Base-by-base conservation (phyloP, 2,888 invertebrate genomes). In the Chloroclysta siterata region DNA sequence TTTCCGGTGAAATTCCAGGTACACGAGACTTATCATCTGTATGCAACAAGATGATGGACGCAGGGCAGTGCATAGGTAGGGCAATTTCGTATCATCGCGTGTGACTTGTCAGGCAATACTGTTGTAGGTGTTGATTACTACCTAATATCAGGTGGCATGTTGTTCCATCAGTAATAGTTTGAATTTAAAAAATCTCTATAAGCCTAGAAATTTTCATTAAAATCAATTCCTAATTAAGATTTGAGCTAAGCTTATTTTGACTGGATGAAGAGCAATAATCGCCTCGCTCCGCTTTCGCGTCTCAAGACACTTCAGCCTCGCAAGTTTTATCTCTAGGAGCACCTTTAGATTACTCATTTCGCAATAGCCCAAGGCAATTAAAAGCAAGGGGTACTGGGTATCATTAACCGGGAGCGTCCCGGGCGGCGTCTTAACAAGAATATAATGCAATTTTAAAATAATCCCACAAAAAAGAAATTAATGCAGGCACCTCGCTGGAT, bases 361-460 rank as follows among this genome's bases (percentile, higher is more conserved):
- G 90, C 90, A 89, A 90, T 92, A 89, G 92, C 93, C 89, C 78
- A 75, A 75, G 90, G 93, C 93, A 93, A 92, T 92, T 91, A 92
- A 89, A 90, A 88, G 88, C 87, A 93, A 91, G 85, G 91, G 93
- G 91, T 92, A 92, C 87, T 91, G 84, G 17, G 83, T 89, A 91
- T 90, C 91, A 89, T 91, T 90, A 92, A 88, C 89, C 88, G 82
- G 86, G 86, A 84, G 87, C 84, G 51, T 82, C 80, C 75, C 84
- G 63, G 60, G 60, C 65, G 85, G 82, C 88, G 87, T 89, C 91
- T 90, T 91, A 92, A 92, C 91, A 92, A 90, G 91, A 92, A 90
- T 92, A 91, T 93, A 93, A 93, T 92, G 93, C 93, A 93, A 92
- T 93, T 93, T 92, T 90, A 92, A 92, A 93, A 92, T 93, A 93